phyloP scores from a whole-genome alignment of 2,888 invertebrate genomes.

The Phalera bucephala region DNA sequence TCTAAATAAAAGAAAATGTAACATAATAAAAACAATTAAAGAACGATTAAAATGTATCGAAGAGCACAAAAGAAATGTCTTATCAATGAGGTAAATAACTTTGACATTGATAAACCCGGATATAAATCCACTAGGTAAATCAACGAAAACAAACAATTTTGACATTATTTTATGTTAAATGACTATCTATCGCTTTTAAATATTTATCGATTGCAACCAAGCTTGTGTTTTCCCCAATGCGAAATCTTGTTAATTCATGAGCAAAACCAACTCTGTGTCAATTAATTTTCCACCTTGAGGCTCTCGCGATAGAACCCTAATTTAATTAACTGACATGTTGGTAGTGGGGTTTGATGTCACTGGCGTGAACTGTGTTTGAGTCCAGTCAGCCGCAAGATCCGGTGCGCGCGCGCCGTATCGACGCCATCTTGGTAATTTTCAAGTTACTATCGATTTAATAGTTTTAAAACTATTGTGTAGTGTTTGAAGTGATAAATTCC shows the following conservation, averaged over 20 bases:
- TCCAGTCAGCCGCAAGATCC: slow-evolving; percentile 67
- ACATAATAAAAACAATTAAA: too few relatives aligned
- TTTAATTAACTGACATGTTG: slow-evolving; percentile 16
- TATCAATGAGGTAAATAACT: too few relatives aligned
- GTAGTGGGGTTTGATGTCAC: slow-evolving; percentile 59
- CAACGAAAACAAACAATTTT: background rate
- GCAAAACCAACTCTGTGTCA: slow-evolving; percentile 26
- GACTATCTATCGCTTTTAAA: too few relatives aligned
- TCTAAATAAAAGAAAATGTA: too few relatives aligned
- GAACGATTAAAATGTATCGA: too few relatives aligned
- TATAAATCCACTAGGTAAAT: background rate
- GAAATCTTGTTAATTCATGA: slow-evolving; percentile 57
- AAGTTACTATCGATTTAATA: slow-evolving; percentile 12
- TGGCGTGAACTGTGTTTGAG: slow-evolving; percentile 56
- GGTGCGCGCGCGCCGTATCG: slow-evolving; percentile 49
- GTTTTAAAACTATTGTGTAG: slow-evolving; percentile 17
- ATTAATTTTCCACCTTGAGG: slow-evolving; percentile 26
- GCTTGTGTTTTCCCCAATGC: slow-evolving; percentile 63
- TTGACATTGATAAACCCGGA: background rate
- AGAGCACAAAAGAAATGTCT: too few relatives aligned
- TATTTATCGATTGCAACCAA: slow-evolving; percentile 33
- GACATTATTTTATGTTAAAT: too few relatives aligned
- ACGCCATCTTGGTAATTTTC: slow-evolving; percentile 42
- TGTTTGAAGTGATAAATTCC: slow-evolving; percentile 16
- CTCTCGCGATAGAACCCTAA: slow-evolving; percentile 29